Evolutionary conservation across 1,140 invertebrate species (phyloP).

Genomic region (Triops longicaudatus): DNA sequence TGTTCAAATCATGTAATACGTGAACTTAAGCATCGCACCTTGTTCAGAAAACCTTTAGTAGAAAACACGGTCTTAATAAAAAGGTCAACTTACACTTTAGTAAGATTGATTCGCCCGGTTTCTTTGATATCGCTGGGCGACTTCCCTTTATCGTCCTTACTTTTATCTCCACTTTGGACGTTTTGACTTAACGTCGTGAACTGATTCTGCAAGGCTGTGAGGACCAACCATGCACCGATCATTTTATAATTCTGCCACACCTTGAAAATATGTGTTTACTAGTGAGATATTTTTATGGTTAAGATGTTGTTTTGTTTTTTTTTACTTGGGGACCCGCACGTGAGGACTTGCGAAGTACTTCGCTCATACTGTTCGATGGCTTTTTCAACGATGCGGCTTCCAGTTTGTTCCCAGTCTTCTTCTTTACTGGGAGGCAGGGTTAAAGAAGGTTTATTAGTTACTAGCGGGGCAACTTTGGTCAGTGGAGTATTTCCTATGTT

Average conservation of each 20-base stretch:
- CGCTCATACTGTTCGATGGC: slow-evolving; percentile 66
- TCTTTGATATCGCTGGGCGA: slow-evolving; percentile 57
- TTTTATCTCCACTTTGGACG: slow-evolving; percentile 40
- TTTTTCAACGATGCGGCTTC: slow-evolving; percentile 59
- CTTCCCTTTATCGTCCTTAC: slow-evolving; percentile 53
- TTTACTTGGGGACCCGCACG: slow-evolving; percentile 76
- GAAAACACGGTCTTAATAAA: too few species aligned
- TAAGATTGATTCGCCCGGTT: slow-evolving; percentile 51
- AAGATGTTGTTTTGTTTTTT: slow-evolving; percentile 23
- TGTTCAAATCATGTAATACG: too few species aligned
- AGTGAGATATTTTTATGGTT: slow-evolving; percentile 26
- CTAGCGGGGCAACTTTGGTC: slow-evolving; percentile 34
- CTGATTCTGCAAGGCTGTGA: slow-evolving; percentile 71
- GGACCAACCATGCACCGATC: slow-evolving; percentile 74
- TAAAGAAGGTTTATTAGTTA: slow-evolving; percentile 35
- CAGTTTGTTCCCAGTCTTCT: slow-evolving; percentile 61
- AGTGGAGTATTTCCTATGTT: slow-evolving; percentile 19
- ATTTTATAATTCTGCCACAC: slow-evolving; percentile 80
- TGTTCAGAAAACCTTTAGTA: too few species aligned
- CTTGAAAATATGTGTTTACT: slow-evolving; percentile 40
- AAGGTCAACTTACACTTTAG: slow-evolving; percentile 52
- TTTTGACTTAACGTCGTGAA: slow-evolving; percentile 47
- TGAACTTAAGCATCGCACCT: too few species aligned
- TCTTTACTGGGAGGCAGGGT: slow-evolving; percentile 34
- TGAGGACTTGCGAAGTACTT: slow-evolving; percentile 70